Base-by-base conservation (phyloP, 2,888 invertebrate species). In the Trissolcus japonicus region DNA sequence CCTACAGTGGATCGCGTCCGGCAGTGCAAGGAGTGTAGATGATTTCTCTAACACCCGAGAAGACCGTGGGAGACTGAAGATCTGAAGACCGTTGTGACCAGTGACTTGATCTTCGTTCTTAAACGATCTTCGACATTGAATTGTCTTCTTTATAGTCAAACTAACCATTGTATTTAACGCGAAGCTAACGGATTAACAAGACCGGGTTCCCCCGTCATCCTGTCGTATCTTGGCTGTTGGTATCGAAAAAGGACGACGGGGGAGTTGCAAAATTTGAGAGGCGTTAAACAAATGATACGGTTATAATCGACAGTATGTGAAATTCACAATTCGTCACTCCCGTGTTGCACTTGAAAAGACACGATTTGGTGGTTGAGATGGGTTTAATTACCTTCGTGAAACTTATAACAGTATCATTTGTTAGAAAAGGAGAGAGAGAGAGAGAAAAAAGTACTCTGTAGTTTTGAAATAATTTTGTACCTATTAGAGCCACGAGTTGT, bases 1-100 rank as follows among this genome's bases (percentile, higher is more conserved):
- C 95, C 1, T 96, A 95, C 88, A 92, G 92, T 41, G 93, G 92
- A 53, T 66, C 65, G 55, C 76, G 80, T 25, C 81, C 79, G 9
- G 65, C 76, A 76, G 56, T 83, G 79, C 67, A 78, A 29, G 61
- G 76, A 62, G 66, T 76, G 62, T 71, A 71, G 55, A 62, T 14
- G n/a, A n/a, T n/a, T n/a, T n/a, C n/a, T n/a, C 13, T 48, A n/a
- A 40, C 25, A 2, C 1, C 1, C 19, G 19, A 19, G 19, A 19
- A 19, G 19, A 19, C 29, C 68, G 60, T 65, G 17, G 53, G 43
- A 67, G 66, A 57, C 56, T 67, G 46, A 71, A 74, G 71, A 56
- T 71, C 11, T 29, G 21, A 55, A 63, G 56, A 43, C 13, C 14
- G 43, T 43, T 46, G 46, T 46, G 16, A 46, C n/a, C 6, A 46